Evolutionary conservation across 2,797 vertebrate species (phyloP).

Genomic region (Okamejei kenojei): DNA sequence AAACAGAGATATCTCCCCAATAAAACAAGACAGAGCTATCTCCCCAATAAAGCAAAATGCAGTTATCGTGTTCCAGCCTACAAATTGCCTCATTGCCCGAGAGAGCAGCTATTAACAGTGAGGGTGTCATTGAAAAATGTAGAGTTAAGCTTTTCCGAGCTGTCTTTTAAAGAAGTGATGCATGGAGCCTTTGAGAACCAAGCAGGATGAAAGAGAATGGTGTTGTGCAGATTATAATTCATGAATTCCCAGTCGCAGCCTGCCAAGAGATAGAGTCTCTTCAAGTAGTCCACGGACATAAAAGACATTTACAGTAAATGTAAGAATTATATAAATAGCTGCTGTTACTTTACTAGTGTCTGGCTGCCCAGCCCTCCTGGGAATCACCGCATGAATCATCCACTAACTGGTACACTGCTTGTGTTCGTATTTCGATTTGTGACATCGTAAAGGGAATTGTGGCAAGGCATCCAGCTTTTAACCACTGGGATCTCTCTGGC

Average conservation of each 20-base stretch:
- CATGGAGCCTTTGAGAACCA: background rate
- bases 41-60: background rate
- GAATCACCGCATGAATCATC: constrained; percentile 12
- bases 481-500: constrained; percentile 21
- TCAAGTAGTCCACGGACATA: background rate
- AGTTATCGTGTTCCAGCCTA: background rate
- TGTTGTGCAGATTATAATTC: constrained; percentile 24
- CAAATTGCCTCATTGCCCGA: background rate
- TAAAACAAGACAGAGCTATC: background rate
- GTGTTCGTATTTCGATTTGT: constrained; percentile 9
- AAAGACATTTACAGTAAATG: constrained; percentile 10
- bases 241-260: background rate
- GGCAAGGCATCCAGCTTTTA: background rate
- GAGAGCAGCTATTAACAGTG: background rate
- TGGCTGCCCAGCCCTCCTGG: constrained; percentile 7
- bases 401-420: constrained; percentile 6
- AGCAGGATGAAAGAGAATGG: background rate
- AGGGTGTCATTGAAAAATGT: background rate
- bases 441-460: constrained; percentile 23
- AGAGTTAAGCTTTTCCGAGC: background rate
- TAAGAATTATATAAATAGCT: constrained; percentile 4
- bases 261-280: background rate
- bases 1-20: background rate
- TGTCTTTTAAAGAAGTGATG: constrained; percentile 14
- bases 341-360: background rate